Evolutionary conservation across 1,140 invertebrate genomes (phyloP), one percentile per base, ranked within the genome.

Genomic region (Leptopilina boulardi): DNA sequence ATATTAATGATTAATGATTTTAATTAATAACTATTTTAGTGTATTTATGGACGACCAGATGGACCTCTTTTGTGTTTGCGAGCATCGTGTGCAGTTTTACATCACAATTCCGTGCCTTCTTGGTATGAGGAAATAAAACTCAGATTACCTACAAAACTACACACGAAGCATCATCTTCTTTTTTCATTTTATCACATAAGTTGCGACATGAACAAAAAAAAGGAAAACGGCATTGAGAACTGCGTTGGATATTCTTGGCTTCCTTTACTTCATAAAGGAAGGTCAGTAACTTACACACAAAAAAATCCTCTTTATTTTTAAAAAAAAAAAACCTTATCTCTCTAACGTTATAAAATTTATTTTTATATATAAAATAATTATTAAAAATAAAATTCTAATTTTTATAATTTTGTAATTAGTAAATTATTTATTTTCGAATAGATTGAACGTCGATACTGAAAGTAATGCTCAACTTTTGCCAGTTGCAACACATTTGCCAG

Each of bases 71-170:
- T 96, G 70, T 93, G 94, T 13, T 90, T 92, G 1, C 92, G 93
- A 71, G 92, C 92, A 23, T 94, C 94, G 73, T 96, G 94, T 84
- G 93, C 93, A 11, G 96, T 95, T 74, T 88, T 97, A 66, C 96
- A 97, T 90, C 96, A 97, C 87, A 96, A 94, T 84, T 94, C 95
- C 0, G 94, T 92, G 71, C 96, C 96, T 1, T 93, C 93, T 1
- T 97, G 96, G 96, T 95, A 96, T 85, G 96, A 96, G 90, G 96
- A 99, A 91, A 94, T 98, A n/a, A 98, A 98, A 90, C 93, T 98
- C 74, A 92, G 93, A 26, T 89, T 98, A 10, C 97, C 97, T 0
- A 92, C 95, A n/a, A 94, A 95, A 70, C 90, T 98, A 9, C 94
- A 95, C 26, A 85, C 93, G 0, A 93, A 94, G 41, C 97, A 98